Percentiles rank a stretch among this genome's conserved stretches.
Evolutionary conservation across 2,888 invertebrate genomes (phyloP).

Genomic region (Rosalia funebris): DNA sequence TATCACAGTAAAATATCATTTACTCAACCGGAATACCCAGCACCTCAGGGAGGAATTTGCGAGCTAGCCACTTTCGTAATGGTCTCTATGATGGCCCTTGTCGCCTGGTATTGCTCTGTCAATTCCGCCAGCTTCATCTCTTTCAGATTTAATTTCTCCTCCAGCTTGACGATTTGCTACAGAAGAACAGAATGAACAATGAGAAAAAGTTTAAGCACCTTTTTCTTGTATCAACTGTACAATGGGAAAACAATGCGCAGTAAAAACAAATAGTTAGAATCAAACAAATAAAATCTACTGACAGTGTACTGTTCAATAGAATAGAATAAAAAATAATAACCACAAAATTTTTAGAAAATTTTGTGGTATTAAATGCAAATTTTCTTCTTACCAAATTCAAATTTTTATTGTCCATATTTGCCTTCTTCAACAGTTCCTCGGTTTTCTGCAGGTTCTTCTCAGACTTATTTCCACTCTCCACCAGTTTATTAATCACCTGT

Average conservation of each 20-base stretch:
- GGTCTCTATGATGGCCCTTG: slow-evolving; percentile 54
- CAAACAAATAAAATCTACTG: slow-evolving; percentile 35
- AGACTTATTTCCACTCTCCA: slow-evolving; percentile 55
- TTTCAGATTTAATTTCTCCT: slow-evolving; percentile 47
- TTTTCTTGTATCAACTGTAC: no score
- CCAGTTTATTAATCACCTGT: slow-evolving; percentile 51
- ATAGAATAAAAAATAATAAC: slow-evolving; percentile 25
- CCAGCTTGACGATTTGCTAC: slow-evolving; percentile 53
- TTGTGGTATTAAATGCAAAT: no score
- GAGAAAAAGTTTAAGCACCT: no score
- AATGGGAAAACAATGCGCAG: no score
- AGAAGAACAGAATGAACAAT: no score
- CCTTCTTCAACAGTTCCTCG: slow-evolving; percentile 53
- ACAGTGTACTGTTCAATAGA: no score
- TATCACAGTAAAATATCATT: no score
- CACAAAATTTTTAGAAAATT: no score
- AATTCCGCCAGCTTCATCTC: slow-evolving; percentile 51
- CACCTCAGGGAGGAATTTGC: slow-evolving; percentile 20
- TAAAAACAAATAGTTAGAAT: no score
- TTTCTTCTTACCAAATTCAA: slow-evolving; percentile 52
- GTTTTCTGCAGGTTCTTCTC: slow-evolving; percentile 56
- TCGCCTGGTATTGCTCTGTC: slow-evolving; percentile 49
- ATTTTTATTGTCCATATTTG: slow-evolving; percentile 50
- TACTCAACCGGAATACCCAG: no score
- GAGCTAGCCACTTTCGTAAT: slow-evolving; percentile 56